Evolutionary conservation across 2,888 invertebrate species (phyloP).

Genomic region (Julus scandinavius): DNA sequence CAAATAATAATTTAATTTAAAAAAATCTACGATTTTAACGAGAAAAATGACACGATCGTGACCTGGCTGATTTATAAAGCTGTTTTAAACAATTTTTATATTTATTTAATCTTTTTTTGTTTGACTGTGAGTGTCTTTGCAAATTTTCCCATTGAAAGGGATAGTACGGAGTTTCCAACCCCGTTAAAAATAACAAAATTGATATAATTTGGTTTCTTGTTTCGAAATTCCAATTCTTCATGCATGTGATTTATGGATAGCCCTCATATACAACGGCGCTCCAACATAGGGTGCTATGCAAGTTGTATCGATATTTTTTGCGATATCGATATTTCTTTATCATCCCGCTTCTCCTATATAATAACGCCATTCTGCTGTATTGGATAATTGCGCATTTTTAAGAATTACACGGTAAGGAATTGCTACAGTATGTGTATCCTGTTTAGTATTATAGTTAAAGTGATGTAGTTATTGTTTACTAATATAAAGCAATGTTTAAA

Average conservation of each 20-base stretch:
- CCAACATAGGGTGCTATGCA: not conserved
- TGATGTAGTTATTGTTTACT: not conserved
- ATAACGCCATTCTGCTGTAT: not conserved
- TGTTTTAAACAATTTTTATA: too few relatives aligned
- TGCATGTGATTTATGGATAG: not conserved
- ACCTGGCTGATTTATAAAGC: too few relatives aligned
- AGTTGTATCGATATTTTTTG: not conserved
- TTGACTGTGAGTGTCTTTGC: too few relatives aligned
- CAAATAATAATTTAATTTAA: too few relatives aligned
- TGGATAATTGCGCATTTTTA: not conserved
- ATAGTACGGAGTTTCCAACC: too few relatives aligned
- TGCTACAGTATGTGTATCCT: not conserved
- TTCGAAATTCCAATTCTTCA: too few relatives aligned
- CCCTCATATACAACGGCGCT: not conserved
- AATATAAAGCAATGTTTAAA: not conserved
- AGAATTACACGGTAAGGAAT: not conserved
- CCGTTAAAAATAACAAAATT: too few relatives aligned
- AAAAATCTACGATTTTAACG: too few relatives aligned
- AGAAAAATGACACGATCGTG: too few relatives aligned
- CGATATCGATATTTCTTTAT: not conserved
- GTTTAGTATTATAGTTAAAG: not conserved
- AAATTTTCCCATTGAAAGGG: too few relatives aligned
- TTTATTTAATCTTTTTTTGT: too few relatives aligned
- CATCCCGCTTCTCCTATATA: not conserved
- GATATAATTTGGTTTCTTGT: too few relatives aligned